Percentiles rank a stretch among this genome's conserved stretches.
phyloP scores from a whole-genome alignment of 2,888 invertebrate genomes.

The Acrocera orbiculus region DNA sequence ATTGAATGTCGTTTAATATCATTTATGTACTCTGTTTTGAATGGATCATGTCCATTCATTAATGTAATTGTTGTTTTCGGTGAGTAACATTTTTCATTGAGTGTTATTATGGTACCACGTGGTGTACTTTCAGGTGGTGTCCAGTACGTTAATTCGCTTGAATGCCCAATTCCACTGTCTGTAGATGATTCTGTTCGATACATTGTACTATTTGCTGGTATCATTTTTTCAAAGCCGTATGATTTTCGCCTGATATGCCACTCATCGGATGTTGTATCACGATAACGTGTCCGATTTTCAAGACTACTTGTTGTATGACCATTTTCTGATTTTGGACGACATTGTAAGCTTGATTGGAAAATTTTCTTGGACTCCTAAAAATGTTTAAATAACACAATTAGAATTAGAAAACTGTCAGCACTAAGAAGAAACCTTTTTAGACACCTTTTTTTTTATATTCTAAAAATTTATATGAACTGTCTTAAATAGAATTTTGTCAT shows the following conservation, averaged over 20 bases:
- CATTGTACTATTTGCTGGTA: slow-evolving; percentile 24
- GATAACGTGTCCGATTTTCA: slow-evolving; percentile 21
- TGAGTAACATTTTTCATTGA: slow-evolving; percentile 8
- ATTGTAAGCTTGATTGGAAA: slow-evolving; percentile 5
- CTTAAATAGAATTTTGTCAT: no score
- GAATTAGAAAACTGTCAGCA: no score
- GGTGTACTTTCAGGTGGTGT: slow-evolving; percentile 19
- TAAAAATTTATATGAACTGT: no score
- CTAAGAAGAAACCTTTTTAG: no score
- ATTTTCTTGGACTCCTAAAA: slow-evolving; percentile 8
- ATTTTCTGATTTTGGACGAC: slow-evolving; percentile 2
- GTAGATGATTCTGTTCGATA: slow-evolving; percentile 53
- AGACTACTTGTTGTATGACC: slow-evolving; percentile 22
- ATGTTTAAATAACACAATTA: no score
- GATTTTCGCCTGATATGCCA: slow-evolving; percentile 62
- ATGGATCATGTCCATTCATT: slow-evolving; percentile 5
- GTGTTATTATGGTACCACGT: slow-evolving; percentile 25
- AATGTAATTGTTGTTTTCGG: slow-evolving; percentile 9
- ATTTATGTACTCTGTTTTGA: neutral
- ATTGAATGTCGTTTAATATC: slow-evolving; percentile 37
- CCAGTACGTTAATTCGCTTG: slow-evolving; percentile 43
- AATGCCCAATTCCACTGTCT: slow-evolving; percentile 58
- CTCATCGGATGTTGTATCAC: slow-evolving; percentile 33
- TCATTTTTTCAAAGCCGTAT: slow-evolving; percentile 51
- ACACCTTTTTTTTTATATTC: no score